Evolutionary conservation across 35 echinoderm and acorn worm genomes (phyloP), one percentile per base, ranked within the genome.

Genomic region (Anneissia japonica): DNA sequence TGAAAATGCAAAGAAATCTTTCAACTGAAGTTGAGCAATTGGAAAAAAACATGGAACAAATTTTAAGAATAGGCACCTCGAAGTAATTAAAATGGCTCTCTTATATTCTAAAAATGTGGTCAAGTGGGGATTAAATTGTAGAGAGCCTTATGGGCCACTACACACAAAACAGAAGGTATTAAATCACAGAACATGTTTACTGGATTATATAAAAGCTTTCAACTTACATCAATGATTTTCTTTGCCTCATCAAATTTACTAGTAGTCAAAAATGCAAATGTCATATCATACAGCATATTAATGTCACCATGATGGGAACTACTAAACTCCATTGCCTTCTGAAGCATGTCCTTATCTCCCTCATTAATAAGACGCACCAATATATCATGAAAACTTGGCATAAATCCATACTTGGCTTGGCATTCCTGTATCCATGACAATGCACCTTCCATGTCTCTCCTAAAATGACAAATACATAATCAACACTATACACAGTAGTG

Each of bases 271-370:
- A 97, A 97, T 0, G 94, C 94, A 87, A 97, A 97, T 83, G 89
- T 90, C 32, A 97, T 84, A 72, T 97, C 94, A 90, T 92, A 92
- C 34, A 97, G 84, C 90, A 97, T 92, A 84, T 97, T 97, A 38
- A 92, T 87, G 46, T 97, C 90, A 83, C 94, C 94, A 75, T 89
- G 90, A 41, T 90, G 87, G 38, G 89, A 72, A 73, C 94, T 97
- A 1, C 87, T 38, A 80, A 92, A 97, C 74, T 97, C 94, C 94
- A 97, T 97, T 93, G 90, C 94, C 87, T 83, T 90, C 36, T 97
- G 94, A 30, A 97, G 85, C 84, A 90, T 83, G 26, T 92, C 88
- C 0, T 91, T 90, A 39, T 97, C 83, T 19, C 94, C 94, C 19
- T 89, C 83, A 46, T 97, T 91, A 17, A 97, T 88, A 73, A 97